Evolutionary conservation across 2,888 invertebrate genomes (phyloP), one percentile per base, ranked within the genome.

Genomic region (Pammene aurita): DNA sequence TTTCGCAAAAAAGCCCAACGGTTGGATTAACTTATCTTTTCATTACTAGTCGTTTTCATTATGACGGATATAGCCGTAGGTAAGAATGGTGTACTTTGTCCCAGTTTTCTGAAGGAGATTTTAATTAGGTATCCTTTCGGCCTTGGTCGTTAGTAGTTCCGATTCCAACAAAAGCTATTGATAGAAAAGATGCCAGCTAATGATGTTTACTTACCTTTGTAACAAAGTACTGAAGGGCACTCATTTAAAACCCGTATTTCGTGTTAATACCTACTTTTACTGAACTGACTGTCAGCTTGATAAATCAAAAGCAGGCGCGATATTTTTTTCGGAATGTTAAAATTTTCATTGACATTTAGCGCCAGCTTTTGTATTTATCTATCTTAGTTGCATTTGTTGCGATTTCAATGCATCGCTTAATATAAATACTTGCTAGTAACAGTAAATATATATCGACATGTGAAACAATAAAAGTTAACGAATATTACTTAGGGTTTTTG

Each of bases 11-110:
- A 68, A 54, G 57, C 57, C 52, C 38, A 58, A 58, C 38, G 52
- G 63, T 52, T 35, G 55, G 56, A 41, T 67, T 67, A 57, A 44
- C 50, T 67, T 67, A 48, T 67, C 56, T 52, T 64, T 61, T 64
- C 44, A 58, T 64, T 63, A 67, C 26, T 34, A 18, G 64, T 46
- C 58, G 63, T 63, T 63, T 66, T 57, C 57, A 63, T 57, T 63
- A 67, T 48, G 41, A 38, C 11, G 11, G 50, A 50, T 46, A 54
- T 60, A 60, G 52, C 44, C 44, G 18, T 41, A 54, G 60, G 44
- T 66, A 56, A 52, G 41, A 38, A 56, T 54, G 14, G 52, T 44
- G 35, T 46, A 48, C 67, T 55, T 48, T 61, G 60, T 60, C 11
- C 66, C 44, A 60, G 44, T 61, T 66, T 58, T 44, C 18, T 61